Evolutionary conservation across 2,888 invertebrate genomes (phyloP), one percentile per base, ranked within the genome.

Genomic region (Dicranocentrus wangi): DNA sequence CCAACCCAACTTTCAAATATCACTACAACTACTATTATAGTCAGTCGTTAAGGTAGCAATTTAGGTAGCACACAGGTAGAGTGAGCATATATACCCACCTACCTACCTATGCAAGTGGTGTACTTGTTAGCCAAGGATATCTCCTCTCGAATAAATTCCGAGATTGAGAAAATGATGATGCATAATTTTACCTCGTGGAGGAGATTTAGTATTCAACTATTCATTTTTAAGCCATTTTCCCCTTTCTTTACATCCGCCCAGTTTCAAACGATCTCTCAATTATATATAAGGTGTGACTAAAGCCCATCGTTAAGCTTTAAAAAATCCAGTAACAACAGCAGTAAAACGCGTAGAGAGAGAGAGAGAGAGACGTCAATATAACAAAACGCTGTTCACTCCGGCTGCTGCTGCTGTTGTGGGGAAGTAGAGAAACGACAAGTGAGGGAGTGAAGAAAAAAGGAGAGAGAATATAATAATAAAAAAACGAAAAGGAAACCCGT

Each of bases 201-300:
- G 42, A 63, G 71, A 79, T 79, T 71, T 79, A 71, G 79, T 66
- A 79, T 79, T 71, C 79, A 71, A 47, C 19, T 10, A 73, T 27
- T 32, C 63, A 61, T 15, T 51, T 60, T 53, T 63, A 53, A 43
- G 53, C 23, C 51, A 39, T 76, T 47, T 21, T 58, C 42, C 53
- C 17, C 53, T 77, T 53, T 69, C 58, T 25, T 63, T 55, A 69
- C 63, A 79, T 79, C 80, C 80, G 73, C 80, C 73, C 80, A 80
- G 68, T 68, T 80, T 80, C 61, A 68, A 80, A 80, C 73, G 72
- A 80, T 80, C 80, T 80, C 80, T 80, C 80, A 73, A 80, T 80
- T 80, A 73, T 53, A 61, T 68, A 66, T 53, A 71, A 79, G 79
- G 79, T 79, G 79, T 79, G 79, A 79, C 79, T 79, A 79, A 79